A percentile compares a stretch with the other conserved stretches of the same genome.
These are phyloP conservation scores for Terebella lapidaria DNA, from an alignment of 2,888 invertebrate genomes.

Conservation along the genomic window DNA sequence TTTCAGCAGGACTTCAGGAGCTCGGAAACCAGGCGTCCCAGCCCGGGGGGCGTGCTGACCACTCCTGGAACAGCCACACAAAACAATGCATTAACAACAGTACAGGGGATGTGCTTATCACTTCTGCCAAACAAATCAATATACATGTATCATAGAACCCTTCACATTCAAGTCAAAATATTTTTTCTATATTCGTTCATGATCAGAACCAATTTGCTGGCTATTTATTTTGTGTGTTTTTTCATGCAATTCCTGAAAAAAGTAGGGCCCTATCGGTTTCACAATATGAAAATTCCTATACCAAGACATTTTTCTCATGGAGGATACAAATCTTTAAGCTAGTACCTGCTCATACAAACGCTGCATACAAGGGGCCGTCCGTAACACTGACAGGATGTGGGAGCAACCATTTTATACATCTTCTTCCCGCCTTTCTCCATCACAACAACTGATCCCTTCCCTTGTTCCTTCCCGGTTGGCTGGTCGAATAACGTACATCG, in stretches of 20 bases:
- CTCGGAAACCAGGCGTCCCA: constrained; percentile 84
- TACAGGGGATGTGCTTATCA: too few relatives aligned
- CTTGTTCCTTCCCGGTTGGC: neutral
- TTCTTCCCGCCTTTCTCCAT: constrained; percentile 2
- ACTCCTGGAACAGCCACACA: constrained; percentile 23
- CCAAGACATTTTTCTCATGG: too few relatives aligned
- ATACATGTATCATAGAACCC: too few relatives aligned
- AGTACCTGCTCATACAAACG: constrained; percentile 63
- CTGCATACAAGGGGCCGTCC: constrained; percentile 67
- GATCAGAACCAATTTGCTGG: too few relatives aligned
- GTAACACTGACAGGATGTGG: constrained; percentile 62
- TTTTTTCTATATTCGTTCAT: too few relatives aligned
- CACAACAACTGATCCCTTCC: neutral
- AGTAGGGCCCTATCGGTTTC: too few relatives aligned
- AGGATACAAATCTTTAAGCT: too few relatives aligned
- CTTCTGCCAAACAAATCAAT: too few relatives aligned
- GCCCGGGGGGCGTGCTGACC: constrained; percentile 71
- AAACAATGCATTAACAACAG: neutral
- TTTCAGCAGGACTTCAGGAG: constrained; percentile 69
- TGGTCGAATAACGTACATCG: neutral
- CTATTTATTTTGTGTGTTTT: too few relatives aligned
- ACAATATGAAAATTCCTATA: too few relatives aligned
- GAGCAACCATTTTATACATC: constrained; percentile 10
- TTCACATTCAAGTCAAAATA: too few relatives aligned
- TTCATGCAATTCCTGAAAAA: too few relatives aligned